Conservation (phyloP, 2,888 invertebrate genomes). For the Glaucopsyche alexis region DNA sequence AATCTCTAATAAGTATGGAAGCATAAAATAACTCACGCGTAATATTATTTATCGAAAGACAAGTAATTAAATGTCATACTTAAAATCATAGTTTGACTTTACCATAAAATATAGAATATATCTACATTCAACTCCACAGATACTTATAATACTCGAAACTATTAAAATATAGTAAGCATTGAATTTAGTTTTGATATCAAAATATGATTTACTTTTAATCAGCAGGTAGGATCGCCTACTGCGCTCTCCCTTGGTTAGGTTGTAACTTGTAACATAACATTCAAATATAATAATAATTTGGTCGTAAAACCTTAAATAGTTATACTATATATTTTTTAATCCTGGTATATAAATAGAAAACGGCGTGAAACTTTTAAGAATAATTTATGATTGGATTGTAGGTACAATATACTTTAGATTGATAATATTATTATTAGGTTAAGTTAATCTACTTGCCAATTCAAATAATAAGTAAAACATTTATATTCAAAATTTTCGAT, state of each 20-base stretch:
- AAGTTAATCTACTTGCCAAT: too few species aligned
- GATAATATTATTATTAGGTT: too few species aligned
- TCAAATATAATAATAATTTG: slow-evolving; percentile 18
- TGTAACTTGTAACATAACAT: slow-evolving; percentile 24
- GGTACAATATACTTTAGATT: too few species aligned
- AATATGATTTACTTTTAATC: slow-evolving; percentile 15
- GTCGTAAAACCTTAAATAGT: slow-evolving; percentile 19
- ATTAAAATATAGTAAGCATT: slow-evolving; percentile 15
- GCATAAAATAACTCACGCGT: too few species aligned
- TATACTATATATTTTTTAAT: not conserved
- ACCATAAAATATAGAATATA: not conserved
- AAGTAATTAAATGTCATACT: not conserved
- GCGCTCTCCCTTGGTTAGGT: slow-evolving; percentile 15
- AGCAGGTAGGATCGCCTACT: slow-evolving; percentile 21
- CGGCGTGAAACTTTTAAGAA: not conserved
- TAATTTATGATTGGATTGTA: not conserved
- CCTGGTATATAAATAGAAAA: not conserved
- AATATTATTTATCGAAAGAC: too few species aligned
- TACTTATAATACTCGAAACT: not conserved
- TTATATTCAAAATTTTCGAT: too few species aligned
- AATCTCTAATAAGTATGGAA: too few species aligned
- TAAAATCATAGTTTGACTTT: not conserved
- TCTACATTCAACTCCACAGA: not conserved
- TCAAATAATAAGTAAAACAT: too few species aligned
- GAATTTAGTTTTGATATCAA: slow-evolving; percentile 9